These are phyloP conservation scores for Drosophila tropicalis DNA, from an alignment of 1,140 invertebrate species.

Conservation along the genomic window DNA sequence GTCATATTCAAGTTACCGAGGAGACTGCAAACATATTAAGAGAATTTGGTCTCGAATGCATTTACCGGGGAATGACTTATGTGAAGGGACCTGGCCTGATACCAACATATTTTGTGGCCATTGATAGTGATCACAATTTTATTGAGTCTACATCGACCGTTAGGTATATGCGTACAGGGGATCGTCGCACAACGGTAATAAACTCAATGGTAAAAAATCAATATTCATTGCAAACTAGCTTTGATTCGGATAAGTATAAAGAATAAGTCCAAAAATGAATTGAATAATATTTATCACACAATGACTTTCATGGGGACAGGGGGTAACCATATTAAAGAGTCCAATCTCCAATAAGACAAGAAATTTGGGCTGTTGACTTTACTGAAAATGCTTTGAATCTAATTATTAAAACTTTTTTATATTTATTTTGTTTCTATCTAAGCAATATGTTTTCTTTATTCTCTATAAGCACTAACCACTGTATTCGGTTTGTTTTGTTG, in stretches of 20 bases:
- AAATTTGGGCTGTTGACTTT: too few relatives aligned
- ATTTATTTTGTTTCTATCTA: too few relatives aligned
- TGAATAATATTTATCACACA: too few relatives aligned
- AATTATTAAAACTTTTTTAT: too few relatives aligned
- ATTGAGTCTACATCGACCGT: background rate
- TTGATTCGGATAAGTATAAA: background rate
- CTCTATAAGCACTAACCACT: conserved; percentile 33
- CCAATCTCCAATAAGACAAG: too few relatives aligned
- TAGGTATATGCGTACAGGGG: background rate
- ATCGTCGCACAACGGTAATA: background rate
- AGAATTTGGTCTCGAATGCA: conserved; percentile 31
- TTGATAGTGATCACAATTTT: conserved; percentile 17
- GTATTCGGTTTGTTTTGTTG: conserved; percentile 34
- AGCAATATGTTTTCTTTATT: background rate
- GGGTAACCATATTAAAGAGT: too few relatives aligned
- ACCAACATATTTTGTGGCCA: conserved; percentile 34
- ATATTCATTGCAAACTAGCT: background rate
- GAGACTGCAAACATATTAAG: conserved; percentile 88
- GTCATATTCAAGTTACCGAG: conserved; percentile 91
- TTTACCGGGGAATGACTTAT: conserved; percentile 35
- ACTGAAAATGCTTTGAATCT: too few relatives aligned
- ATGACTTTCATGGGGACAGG: too few relatives aligned
- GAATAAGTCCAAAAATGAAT: too few relatives aligned
- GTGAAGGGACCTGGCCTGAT: conserved; percentile 38
- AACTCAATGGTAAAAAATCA: background rate